These are phyloP conservation scores for Dendrolimus kikuchii DNA, from an alignment of 1,140 invertebrate genomes.

Conservation along the genomic window DNA sequence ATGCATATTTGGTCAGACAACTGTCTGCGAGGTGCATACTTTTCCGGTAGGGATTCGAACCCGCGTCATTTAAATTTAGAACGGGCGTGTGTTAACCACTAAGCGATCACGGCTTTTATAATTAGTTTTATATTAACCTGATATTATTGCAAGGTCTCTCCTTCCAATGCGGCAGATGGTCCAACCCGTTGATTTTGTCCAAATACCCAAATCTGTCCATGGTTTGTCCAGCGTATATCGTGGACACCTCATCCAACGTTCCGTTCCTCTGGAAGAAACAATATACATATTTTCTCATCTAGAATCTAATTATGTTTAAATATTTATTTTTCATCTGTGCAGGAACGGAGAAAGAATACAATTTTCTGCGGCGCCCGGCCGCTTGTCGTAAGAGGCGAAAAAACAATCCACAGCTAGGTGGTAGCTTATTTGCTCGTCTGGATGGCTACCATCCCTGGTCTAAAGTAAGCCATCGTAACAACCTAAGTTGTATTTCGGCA, in stretches of 20 bases:
- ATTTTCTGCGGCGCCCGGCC: too few species aligned
- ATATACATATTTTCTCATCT: not conserved
- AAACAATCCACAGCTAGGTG: too few species aligned
- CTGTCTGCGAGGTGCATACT: too few species aligned
- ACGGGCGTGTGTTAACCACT: not conserved
- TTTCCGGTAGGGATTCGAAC: not conserved
- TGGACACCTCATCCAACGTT: slow-evolving; percentile 84
- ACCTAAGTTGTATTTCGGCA: too few species aligned
- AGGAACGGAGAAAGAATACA: too few species aligned
- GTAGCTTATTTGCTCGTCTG: too few species aligned
- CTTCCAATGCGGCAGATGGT: slow-evolving; percentile 84
- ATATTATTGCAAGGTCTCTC: slow-evolving; percentile 85
- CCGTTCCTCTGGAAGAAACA: slow-evolving; percentile 80
- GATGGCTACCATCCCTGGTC: too few species aligned
- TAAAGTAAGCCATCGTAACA: too few species aligned
- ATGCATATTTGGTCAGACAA: too few species aligned
- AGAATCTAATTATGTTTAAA: too few species aligned
- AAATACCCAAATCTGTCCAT: slow-evolving; percentile 87
- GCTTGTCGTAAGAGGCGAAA: too few species aligned
- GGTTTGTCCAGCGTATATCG: slow-evolving; percentile 84
- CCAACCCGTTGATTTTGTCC: slow-evolving; percentile 82
- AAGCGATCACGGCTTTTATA: not conserved
- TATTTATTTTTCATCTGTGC: too few species aligned
- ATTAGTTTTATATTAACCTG: slow-evolving; percentile 32
- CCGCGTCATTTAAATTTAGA: not conserved